A percentile compares a stretch with the other conserved stretches of the same genome.
Evolutionary conservation across 2,888 invertebrate genomes (phyloP).

Genomic region (Drosophila kambysellisi): DNA sequence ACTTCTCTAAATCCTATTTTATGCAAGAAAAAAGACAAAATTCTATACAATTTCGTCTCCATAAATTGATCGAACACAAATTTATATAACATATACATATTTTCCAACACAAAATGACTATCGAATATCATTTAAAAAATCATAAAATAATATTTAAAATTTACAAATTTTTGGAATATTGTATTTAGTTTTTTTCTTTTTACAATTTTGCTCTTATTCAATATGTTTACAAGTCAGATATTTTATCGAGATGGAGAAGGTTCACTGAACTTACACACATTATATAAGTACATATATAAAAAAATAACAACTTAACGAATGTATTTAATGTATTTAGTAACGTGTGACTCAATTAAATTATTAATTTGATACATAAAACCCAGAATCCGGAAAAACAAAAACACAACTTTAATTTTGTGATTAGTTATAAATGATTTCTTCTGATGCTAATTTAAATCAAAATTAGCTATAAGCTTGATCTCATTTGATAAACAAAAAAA

Average conservation of each 20-base stretch:
- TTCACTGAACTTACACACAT: slow-evolving; percentile 2
- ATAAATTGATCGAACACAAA: neutral
- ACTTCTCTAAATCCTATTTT: neutral
- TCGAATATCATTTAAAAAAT: neutral
- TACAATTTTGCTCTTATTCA: neutral
- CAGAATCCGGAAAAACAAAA: slow-evolving; percentile 1
- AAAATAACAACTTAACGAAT: slow-evolving; percentile 3
- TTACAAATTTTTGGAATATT: neutral
- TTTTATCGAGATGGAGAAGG: neutral
- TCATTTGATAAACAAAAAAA: neutral
- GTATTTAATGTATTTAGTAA: slow-evolving; percentile 31
- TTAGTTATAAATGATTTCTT: slow-evolving; percentile 3
- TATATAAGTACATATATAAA: slow-evolving; percentile 21
- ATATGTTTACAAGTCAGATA: neutral
- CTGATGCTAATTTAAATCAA: neutral
- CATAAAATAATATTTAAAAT: neutral
- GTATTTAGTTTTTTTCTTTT: neutral
- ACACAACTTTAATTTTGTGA: slow-evolving; percentile 16
- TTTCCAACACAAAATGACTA: neutral
- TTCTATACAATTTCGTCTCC: neutral
- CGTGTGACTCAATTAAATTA: slow-evolving; percentile 16
- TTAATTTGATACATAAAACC: slow-evolving; percentile 12
- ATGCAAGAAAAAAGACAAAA: neutral
- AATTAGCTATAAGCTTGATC: neutral
- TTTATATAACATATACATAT: neutral